A percentile compares a stretch with the other conserved stretches of the same genome.
Evolutionary conservation across 2,888 invertebrate genomes (phyloP).

Genomic region (Megaustenia siamemsis): DNA sequence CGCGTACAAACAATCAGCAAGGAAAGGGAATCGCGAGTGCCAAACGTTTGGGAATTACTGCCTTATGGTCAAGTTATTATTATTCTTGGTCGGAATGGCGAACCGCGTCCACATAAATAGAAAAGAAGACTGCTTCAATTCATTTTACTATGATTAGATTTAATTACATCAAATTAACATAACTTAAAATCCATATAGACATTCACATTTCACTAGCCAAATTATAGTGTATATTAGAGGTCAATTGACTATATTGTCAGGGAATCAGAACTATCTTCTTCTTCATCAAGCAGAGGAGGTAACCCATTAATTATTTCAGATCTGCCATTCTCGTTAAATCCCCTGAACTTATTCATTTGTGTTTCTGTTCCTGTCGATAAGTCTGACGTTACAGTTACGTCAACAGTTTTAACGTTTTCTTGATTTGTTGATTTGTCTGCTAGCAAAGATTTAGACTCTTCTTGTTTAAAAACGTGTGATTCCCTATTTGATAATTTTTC

Average conservation of each 20-base stretch:
- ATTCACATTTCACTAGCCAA: too few species aligned
- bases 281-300: slow-evolving; percentile 17
- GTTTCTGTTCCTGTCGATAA: not conserved
- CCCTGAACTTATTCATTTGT: not conserved
- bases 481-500: slow-evolving; percentile 1
- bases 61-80: too few species aligned
- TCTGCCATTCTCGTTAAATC: not conserved
- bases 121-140: too few species aligned
- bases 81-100: too few species aligned
- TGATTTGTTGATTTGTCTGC: not conserved
- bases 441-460: not conserved
- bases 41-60: too few species aligned
- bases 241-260: not conserved
- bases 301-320: not conserved
- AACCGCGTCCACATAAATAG: too few species aligned
- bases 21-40: too few species aligned
- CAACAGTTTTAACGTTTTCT: not conserved
- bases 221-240: not conserved
- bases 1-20: too few species aligned
- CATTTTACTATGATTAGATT: too few species aligned
- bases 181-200: too few species aligned
- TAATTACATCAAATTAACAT: too few species aligned
- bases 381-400: not conserved
- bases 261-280: not conserved
- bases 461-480: not conserved